Base-by-base conservation (phyloP, 2,888 invertebrate genomes). In the Myopa testacea region DNA sequence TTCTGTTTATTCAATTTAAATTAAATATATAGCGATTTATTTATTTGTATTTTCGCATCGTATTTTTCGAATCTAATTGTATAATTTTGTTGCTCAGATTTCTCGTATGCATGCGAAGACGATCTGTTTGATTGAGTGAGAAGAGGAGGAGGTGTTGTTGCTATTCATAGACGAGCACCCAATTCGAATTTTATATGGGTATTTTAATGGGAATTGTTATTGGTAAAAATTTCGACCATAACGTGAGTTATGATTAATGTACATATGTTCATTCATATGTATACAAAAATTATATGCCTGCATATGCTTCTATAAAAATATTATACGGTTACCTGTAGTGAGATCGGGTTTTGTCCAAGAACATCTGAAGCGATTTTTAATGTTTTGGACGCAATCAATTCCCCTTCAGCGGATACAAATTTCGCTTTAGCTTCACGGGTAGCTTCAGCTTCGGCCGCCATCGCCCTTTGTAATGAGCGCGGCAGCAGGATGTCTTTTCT, bases 361-460 rank as follows among this genome's bases (percentile, higher is more conserved):
- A 87, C 82, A 82, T 87, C 87, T 3, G 87, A 86, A 0, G 87
- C 87, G 34, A 84, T 83, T 38, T 84, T 86, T 0, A 87, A 75
- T 0, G 85, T 82, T 68, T 70, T 78, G 0, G 87, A 85, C 0
- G 87, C 87, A 76, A 74, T 82, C 0, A 82, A 76, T 50, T 87
- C 87, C 4, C 87, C 87, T 74, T 87, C 85, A 0, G 87, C 87
- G 0, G 86, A 84, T n/a, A 86, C 86, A 19, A 87, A 81, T 77
- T 87, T 87, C 3, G 87, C 87, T 38, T 86, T 83, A 10, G 87
- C 87, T 45, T 86, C 86, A 12, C 87, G 82, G 0, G 81, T 62
- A 0, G 87, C 87, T 70, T 87, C 87, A 0, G 87, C 87, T 77
- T 87, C 87, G 37, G 84, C 84, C n/a, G 86, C 87, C 83, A 87